Conservation (phyloP, 2,888 invertebrate genomes). For the Brachycybe producta region DNA sequence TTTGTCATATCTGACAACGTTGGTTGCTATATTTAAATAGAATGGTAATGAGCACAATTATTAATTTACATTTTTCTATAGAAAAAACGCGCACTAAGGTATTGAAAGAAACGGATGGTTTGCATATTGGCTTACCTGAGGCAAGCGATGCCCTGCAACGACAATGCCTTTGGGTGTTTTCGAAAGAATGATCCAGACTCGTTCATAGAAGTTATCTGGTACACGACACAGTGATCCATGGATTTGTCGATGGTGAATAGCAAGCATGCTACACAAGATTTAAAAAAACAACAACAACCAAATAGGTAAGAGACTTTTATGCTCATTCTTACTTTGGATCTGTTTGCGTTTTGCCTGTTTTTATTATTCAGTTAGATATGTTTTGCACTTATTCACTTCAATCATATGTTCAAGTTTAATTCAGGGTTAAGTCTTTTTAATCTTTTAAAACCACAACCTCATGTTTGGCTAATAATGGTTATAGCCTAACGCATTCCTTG, state of each 20-base stretch:
- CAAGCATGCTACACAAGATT: conserved; percentile 25
- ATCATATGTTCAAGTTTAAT: too few species aligned
- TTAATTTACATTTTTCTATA: neutral
- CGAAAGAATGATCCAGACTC: conserved; percentile 88
- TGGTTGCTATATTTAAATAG: conserved; percentile 47
- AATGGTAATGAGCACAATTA: too few species aligned
- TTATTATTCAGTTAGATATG: too few species aligned
- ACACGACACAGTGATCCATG: conserved; percentile 94
- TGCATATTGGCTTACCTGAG: conserved; percentile 45
- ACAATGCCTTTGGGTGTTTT: conserved; percentile 79
- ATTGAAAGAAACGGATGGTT: neutral
- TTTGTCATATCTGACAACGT: conserved; percentile 93
- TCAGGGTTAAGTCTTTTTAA: too few species aligned
- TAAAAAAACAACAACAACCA: conserved; percentile 8
- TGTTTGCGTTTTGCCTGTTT: too few species aligned
- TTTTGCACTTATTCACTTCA: too few species aligned
- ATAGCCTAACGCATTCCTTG: too few species aligned
- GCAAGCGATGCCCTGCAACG: conserved; percentile 71
- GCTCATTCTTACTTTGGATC: too few species aligned
- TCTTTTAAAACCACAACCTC: too few species aligned
- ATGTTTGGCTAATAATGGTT: too few species aligned
- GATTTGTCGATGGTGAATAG: conserved; percentile 72
- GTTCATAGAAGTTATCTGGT: conserved; percentile 84
- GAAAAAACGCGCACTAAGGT: neutral
- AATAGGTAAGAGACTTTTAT: conserved; percentile 13